Conservation (phyloP, 2,113 vertebrate species). For the Sorex fumeus region DNA sequence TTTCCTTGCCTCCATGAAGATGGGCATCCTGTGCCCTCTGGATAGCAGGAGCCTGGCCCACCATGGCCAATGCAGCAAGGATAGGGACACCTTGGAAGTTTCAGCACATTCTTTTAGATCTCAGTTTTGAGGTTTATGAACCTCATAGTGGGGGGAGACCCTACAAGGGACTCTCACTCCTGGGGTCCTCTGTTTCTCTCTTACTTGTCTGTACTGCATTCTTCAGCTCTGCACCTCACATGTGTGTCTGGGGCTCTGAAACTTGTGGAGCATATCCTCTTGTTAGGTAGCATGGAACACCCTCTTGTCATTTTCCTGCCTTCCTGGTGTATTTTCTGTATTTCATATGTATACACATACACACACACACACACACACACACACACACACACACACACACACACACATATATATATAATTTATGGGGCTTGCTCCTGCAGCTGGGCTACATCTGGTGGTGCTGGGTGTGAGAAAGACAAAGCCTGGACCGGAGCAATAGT, state of each 20-base stretch:
- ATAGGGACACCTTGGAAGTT: not conserved
- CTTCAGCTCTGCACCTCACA: not conserved
- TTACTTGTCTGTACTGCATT: rapidly evolving
- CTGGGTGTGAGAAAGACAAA: too few relatives aligned
- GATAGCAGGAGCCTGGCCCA: not conserved
- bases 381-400: too few relatives aligned
- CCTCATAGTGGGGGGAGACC: too few relatives aligned
- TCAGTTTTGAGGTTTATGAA: not conserved
- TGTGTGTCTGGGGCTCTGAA: not conserved
- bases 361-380: too few relatives aligned
- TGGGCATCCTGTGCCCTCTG: not conserved
- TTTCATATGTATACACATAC: too few relatives aligned
- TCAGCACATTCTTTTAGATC: not conserved
- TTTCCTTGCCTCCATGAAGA: not conserved
- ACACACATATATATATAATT: too few relatives aligned
- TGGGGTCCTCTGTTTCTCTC: not conserved
- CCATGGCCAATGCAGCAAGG: not conserved
- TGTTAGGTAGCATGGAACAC: not conserved
- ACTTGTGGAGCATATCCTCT: not conserved
- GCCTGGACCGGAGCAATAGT: too few relatives aligned
- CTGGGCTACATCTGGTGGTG: too few relatives aligned
- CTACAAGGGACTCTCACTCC: not conserved
- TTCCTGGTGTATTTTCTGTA: too few relatives aligned
- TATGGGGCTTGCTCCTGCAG: too few relatives aligned
- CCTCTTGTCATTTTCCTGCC: too few relatives aligned